Percentiles rank a stretch among this genome's conserved stretches.
phyloP scores from a whole-genome alignment of 1,140 invertebrate species.

The Nomia melanderi region DNA sequence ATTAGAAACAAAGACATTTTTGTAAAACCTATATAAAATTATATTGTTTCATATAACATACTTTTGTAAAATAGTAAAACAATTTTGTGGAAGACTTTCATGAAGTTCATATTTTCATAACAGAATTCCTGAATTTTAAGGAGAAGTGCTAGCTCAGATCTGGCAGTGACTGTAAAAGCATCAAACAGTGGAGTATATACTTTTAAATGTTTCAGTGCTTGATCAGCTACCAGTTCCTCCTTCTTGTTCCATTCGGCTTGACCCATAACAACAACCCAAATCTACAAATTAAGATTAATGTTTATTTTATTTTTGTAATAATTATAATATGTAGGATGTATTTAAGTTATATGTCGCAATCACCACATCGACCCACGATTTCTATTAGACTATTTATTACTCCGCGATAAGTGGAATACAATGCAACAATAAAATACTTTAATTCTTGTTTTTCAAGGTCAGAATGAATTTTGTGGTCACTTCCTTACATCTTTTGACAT shows the following conservation, averaged over 20 bases:
- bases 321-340: too few species aligned
- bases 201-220: conserved; percentile 94
- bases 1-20: conserved; percentile 20
- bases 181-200: conserved; percentile 92
- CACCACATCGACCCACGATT: too few species aligned
- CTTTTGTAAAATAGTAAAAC: conserved; percentile 97
- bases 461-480: too few species aligned
- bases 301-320: not conserved
- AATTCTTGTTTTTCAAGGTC: too few species aligned
- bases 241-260: conserved; percentile 99
- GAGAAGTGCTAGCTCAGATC: conserved; percentile 92
- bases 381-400: too few species aligned
- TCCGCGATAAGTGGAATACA: too few species aligned
- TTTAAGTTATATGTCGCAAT: too few species aligned
- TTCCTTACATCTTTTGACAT: too few species aligned
- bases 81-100: conserved; percentile 99
- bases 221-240: conserved; percentile 96
- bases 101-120: conserved; percentile 99
- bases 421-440: too few species aligned
- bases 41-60: conserved; percentile 79
- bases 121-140: conserved; percentile 97
- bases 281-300: conserved; percentile 77
- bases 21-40: not conserved
- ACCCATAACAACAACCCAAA: conserved; percentile 96
- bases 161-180: conserved; percentile 91